Conservation (phyloP, 2,888 invertebrate genomes). For the Apodemia duryi region DNA sequence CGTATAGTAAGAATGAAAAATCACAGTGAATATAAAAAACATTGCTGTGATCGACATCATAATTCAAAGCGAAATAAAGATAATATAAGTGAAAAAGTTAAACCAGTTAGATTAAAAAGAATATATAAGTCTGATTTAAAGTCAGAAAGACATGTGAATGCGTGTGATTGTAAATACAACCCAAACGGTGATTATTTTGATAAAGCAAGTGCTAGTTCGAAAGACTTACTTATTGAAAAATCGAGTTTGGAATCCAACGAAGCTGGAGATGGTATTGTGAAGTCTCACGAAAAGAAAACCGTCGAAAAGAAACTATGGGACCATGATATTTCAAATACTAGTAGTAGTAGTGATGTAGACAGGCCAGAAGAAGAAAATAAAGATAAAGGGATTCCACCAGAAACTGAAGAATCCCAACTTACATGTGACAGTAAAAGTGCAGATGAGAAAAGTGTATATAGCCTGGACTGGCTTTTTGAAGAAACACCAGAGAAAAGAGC, state of each 20-base stretch:
- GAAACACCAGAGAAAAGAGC: slow-evolving; percentile 46
- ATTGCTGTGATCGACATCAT: slow-evolving; percentile 57
- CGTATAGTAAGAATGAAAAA: slow-evolving; percentile 63
- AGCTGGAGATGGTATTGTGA: slow-evolving; percentile 51
- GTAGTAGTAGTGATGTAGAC: slow-evolving; percentile 77
- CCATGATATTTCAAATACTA: slow-evolving; percentile 79
- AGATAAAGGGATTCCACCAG: slow-evolving; percentile 43
- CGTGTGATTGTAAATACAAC: slow-evolving; percentile 59
- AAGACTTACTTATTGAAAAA: slow-evolving; percentile 83
- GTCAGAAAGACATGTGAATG: slow-evolving; percentile 41
- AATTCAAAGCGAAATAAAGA: slow-evolving; percentile 47
- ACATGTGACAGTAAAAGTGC: slow-evolving; percentile 61
- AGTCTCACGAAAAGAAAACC: slow-evolving; percentile 45
- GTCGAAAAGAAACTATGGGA: slow-evolving; percentile 67
- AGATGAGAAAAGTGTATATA: slow-evolving; percentile 68
- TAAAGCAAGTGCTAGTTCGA: slow-evolving; percentile 84
- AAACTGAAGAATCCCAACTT: slow-evolving; percentile 57
- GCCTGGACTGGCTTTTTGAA: slow-evolving; percentile 72
- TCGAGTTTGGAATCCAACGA: slow-evolving; percentile 76
- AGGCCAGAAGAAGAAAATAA: slow-evolving; percentile 44
- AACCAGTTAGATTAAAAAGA: slow-evolving; percentile 69
- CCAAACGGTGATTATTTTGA: slow-evolving; percentile 73
- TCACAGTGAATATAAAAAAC: slow-evolving; percentile 57
- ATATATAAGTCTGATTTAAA: slow-evolving; percentile 52
- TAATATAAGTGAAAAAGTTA: slow-evolving; percentile 57